phyloP scores from a whole-genome alignment of 2,797 vertebrate species.

The Enteromius unitaeniatus region DNA sequence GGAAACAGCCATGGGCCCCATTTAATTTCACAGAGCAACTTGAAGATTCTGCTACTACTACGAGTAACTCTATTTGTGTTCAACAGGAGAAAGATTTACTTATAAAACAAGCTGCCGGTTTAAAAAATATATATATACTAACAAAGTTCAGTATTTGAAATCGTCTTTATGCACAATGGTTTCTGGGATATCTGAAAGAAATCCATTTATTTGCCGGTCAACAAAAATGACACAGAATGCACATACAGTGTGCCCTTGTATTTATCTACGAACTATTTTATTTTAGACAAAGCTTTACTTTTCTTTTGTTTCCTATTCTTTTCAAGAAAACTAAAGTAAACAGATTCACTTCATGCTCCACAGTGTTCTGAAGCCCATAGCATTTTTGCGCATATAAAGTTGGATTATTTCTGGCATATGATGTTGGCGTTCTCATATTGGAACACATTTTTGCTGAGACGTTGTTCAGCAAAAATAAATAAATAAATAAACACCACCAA shows the following conservation, averaged over 20 bases:
- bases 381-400: constrained; percentile 42
- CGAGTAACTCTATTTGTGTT: too few relatives aligned
- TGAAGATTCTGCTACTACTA: not conserved
- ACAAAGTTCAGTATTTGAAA: not conserved
- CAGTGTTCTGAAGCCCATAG: constrained; percentile 20
- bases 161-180: too few relatives aligned
- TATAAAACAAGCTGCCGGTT: not conserved
- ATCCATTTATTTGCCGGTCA: not conserved
- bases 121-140: not conserved
- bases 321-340: not conserved
- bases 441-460: constrained; percentile 31
- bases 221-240: not conserved
- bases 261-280: not conserved
- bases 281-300: not conserved
- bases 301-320: not conserved
- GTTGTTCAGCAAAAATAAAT: constrained; percentile 46
- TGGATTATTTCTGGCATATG: constrained; percentile 51
- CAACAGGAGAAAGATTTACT: not conserved
- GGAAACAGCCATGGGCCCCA: not conserved
- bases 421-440: constrained; percentile 24
- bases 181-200: not conserved
- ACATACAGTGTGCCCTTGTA: not conserved
- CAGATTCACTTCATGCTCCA: constrained; percentile 22
- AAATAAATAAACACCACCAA: constrained; percentile 40
- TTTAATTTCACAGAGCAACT: not conserved